Percentiles rank a stretch among this genome's conserved stretches.
phyloP scores from a whole-genome alignment of 2,797 vertebrate species.

The Natrix natrix region DNA sequence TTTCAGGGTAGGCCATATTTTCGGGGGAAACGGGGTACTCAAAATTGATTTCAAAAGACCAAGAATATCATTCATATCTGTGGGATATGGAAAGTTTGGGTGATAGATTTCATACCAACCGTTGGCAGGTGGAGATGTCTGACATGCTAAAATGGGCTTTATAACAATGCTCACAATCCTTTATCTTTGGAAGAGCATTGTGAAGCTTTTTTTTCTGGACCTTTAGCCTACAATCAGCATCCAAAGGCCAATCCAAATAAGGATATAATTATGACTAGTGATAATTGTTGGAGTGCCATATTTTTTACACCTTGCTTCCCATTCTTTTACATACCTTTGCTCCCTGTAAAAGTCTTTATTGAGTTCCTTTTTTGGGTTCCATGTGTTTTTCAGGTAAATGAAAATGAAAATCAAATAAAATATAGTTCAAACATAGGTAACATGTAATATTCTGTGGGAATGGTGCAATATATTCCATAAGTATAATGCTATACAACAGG shows the following conservation, averaged over 20 bases:
- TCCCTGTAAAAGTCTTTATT: not conserved
- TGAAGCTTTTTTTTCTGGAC: conserved; percentile 6
- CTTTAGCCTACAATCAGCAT: conserved; percentile 6
- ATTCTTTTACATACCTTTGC: not conserved
- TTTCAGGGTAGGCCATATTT: no score
- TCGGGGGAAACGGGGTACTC: not conserved
- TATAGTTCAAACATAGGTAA: not conserved
- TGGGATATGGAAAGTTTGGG: not conserved
- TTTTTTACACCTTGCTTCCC: not conserved
- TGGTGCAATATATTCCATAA: not conserved
- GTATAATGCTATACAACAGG: not conserved
- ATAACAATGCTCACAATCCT: not conserved
- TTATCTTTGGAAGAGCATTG: not conserved
- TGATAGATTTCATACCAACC: not conserved
- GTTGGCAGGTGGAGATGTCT: not conserved
- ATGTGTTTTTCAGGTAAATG: not conserved
- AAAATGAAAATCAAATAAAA: not conserved
- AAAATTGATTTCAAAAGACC: not conserved
- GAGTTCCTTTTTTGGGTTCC: not conserved
- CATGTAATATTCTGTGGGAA: not conserved
- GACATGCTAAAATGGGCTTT: not conserved
- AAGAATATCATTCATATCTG: not conserved
- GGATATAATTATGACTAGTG: not conserved
- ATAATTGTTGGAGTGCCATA: conserved; percentile 1
- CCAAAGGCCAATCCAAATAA: not conserved